These are phyloP conservation scores for Dipodomys stephensi DNA, from an alignment of 2,113 vertebrate genomes.

Conservation along the genomic window DNA sequence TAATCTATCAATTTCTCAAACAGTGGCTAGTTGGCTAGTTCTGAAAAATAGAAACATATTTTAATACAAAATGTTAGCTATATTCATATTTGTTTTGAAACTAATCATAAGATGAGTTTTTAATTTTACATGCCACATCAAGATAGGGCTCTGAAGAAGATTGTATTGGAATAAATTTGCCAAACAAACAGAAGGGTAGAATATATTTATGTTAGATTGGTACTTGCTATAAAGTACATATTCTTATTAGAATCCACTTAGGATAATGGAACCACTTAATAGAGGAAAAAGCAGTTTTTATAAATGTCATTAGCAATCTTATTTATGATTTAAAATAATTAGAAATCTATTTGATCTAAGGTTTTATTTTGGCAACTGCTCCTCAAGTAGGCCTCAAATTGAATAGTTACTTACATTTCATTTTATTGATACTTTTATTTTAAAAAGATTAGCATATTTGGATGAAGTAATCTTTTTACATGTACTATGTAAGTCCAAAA, in stretches of 20 bases:
- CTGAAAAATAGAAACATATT: neutral
- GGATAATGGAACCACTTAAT: neutral
- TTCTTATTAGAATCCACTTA: constrained; percentile 15
- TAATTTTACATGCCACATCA: neutral
- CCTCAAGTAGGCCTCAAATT: neutral
- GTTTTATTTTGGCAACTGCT: neutral
- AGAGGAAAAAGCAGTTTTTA: neutral
- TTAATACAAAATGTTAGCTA: neutral
- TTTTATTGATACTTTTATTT: neutral
- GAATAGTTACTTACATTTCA: constrained; percentile 8
- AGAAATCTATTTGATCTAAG: neutral
- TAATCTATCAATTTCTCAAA: constrained; percentile 15
- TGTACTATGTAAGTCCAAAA: neutral
- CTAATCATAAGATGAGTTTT: neutral
- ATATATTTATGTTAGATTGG: neutral
- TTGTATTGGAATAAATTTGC: neutral
- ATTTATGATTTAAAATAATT: neutral
- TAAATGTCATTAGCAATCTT: neutral
- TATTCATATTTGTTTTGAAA: constrained; percentile 34
- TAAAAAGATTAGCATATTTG: neutral
- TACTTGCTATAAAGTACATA: neutral
- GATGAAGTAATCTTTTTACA: neutral
- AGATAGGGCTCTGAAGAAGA: constrained; percentile 2
- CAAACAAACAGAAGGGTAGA: neutral
- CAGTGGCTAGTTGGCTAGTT: neutral